phyloP scores from a whole-genome alignment of 2,113 vertebrate genomes.

The Bubo blakistoni region DNA sequence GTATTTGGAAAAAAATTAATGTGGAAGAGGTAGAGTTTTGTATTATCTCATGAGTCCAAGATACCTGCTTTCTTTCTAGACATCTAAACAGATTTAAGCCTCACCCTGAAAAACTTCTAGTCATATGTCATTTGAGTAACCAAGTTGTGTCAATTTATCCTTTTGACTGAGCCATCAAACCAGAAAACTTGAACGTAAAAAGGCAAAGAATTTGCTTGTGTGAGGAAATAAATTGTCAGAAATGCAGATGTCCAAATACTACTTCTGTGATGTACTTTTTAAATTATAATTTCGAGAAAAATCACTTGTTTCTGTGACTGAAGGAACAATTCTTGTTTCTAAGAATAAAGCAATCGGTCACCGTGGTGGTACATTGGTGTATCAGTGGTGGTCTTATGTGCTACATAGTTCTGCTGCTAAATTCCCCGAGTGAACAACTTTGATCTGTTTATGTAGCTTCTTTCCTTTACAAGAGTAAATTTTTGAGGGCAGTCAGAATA shows the following conservation, averaged over 20 bases:
- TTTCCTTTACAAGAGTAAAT: not conserved
- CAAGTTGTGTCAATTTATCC: not conserved
- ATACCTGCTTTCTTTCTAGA: not conserved
- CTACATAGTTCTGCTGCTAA: not conserved
- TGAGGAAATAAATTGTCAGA: not conserved
- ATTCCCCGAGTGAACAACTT: not conserved
- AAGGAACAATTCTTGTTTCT: not conserved
- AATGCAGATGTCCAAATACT: not conserved
- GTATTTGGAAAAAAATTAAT: not conserved
- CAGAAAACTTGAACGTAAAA: not conserved
- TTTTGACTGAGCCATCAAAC: not conserved
- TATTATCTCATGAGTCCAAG: not conserved
- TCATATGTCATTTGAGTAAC: not conserved
- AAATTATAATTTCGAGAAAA: not conserved
- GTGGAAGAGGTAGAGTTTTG: not conserved
- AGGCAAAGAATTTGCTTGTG: not conserved
- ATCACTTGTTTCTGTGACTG: not conserved
- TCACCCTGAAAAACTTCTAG: not conserved
- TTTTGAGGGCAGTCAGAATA: not conserved
- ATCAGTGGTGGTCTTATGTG: not conserved
- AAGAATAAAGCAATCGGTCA: not conserved
- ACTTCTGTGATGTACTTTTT: not conserved
- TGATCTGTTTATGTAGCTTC: not conserved
- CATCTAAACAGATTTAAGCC: not conserved
- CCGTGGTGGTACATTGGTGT: not conserved